Base-by-base conservation (phyloP, 2,797 vertebrate genomes). In the Cryptoprocta ferox region DNA sequence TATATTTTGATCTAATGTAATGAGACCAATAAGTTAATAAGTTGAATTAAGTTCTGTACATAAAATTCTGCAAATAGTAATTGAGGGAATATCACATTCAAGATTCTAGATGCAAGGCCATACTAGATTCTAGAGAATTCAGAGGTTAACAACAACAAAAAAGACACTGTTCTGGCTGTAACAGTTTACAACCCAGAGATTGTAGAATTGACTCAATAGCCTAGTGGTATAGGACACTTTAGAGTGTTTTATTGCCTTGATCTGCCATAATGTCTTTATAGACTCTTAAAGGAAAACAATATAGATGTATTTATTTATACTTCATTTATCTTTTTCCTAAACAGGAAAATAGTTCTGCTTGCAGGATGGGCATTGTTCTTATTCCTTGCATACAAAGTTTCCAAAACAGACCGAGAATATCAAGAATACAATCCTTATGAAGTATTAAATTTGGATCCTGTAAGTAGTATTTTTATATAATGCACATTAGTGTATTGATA, bases 351-450 rank as follows among this genome's bases (percentile, higher is more conserved):
- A 98, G 99, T 99, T 95, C 99, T 99, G 95, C 99, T 99, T 98
- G 99, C 99, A 97, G 99, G 99, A 97, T 99, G 99, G 99, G 99
- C 99, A 66, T 99, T 99, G 96, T 99, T 99, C 98, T 98, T 99
- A 98, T 99, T 99, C 97, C 99, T 99, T 98, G 99, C 99, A 37
- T 99, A 99, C 98, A 99, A 99, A 98, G 99, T 99, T 98, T 99
- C 99, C 97, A 99, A 99, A 98, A 99, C 99, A 92, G 99, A 99
- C 98, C 98, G 99, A 98, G 99, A 99, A 97, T 99, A 99, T 99
- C 99, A 99, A 98, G 99, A 99, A 97, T 99, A 99, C 98, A 99
- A 99, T 98, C 99, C 99, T 35, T 99, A 99, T 93, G 99, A 99
- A 99, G 99, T 99, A 95, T 99, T 99, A 98, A 99, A 99, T 98